These are phyloP conservation scores for Coremacera marginata DNA, from an alignment of 2,888 invertebrate species.

Conservation along the genomic window DNA sequence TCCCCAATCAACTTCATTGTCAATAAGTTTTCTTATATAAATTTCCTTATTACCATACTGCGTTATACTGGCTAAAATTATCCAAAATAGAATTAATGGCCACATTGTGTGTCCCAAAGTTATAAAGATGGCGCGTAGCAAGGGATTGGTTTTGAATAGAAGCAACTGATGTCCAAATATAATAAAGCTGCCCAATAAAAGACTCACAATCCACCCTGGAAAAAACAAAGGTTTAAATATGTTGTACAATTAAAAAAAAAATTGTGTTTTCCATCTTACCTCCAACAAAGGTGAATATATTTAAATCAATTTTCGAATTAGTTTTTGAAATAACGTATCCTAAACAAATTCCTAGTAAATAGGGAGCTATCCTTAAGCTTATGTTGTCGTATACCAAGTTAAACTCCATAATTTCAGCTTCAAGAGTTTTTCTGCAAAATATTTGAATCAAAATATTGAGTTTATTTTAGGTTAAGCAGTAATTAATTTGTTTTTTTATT, in stretches of 20 bases:
- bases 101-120: slow-evolving; percentile 70
- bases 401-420: slow-evolving; percentile 74
- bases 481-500: too few species aligned
- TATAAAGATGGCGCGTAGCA: slow-evolving; percentile 60
- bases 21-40: too few species aligned
- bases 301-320: slow-evolving; percentile 68
- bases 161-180: slow-evolving; percentile 53
- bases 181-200: slow-evolving; percentile 50
- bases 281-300: slow-evolving; percentile 50
- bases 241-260: background rate
- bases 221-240: background rate
- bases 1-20: too few species aligned
- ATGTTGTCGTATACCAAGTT: slow-evolving; percentile 80
- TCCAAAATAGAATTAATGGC: slow-evolving; percentile 69
- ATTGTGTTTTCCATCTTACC: slow-evolving; percentile 48
- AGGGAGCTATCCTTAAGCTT: slow-evolving; percentile 80
- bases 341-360: slow-evolving; percentile 79
- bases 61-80: slow-evolving; percentile 69
- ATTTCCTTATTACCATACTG: slow-evolving; percentile 62
- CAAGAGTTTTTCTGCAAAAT: slow-evolving; percentile 37
- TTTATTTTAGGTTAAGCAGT: too few species aligned
- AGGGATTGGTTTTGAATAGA: slow-evolving; percentile 34
- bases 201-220: slow-evolving; percentile 57
- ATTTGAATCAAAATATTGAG: background rate
- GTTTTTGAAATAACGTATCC: slow-evolving; percentile 80